Evolutionary conservation across 2,888 invertebrate genomes (phyloP), one percentile per base, ranked within the genome.

Genomic region (Drosophila vallismaia): DNA sequence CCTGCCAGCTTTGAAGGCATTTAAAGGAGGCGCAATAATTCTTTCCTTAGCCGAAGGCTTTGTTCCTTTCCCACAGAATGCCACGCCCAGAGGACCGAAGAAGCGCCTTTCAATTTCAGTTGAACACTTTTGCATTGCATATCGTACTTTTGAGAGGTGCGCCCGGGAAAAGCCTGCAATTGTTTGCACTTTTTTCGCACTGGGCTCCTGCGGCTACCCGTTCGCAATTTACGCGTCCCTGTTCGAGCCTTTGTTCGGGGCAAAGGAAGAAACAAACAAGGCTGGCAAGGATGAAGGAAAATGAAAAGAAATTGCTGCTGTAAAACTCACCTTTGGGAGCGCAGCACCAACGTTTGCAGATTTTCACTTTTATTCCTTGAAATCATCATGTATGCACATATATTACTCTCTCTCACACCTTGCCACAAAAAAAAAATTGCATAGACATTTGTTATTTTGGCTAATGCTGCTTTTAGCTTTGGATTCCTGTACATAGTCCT

Each of bases 341-440:
- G 50, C 42, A 36, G 36, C 52, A 45, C 12, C 55, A 44, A 36
- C 56, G 19, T 70, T 52, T 44, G 62, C 50, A 62, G 69, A 69
- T 66, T 63, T 73, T 52, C 63, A 57, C 52, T 54, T 57, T 68
- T 66, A 53, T 56, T 42, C 10, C 51, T 42, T 52, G 3, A 31
- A 33, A 54, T 54, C 76, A 49, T 72, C 76, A 49, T 72, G 68
- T 67, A 56, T 75, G 62, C 71, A 31, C 28, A 53, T 45, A 71
- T 62, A 56, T 72, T 71, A 42, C 59, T 66, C 56, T 52, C 58
- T 56, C 36, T 42, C 29, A 71, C 38, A 36, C 45, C 67, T 58
- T 58, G 55, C 69, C 57, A 62, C 62, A 72, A 72, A 86, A 86
- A 72, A 72, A 86, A 86, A 82, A 86, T 83, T 83, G 77, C 84